Evolutionary conservation across 2,797 vertebrate genomes (phyloP).

Genomic region (Anniella stebbinsi): DNA sequence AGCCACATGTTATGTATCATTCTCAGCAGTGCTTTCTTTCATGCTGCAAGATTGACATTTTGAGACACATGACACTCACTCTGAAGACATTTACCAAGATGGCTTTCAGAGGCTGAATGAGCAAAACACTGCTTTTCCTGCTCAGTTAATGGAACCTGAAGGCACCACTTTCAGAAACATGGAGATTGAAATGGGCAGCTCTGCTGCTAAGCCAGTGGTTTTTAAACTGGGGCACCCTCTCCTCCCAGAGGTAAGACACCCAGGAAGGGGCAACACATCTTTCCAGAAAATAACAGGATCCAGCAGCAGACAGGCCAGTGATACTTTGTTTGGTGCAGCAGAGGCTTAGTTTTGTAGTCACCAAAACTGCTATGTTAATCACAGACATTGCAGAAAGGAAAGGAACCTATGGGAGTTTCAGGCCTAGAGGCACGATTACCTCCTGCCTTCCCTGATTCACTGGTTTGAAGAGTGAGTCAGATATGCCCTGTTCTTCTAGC

Average conservation of each 20-base stretch:
- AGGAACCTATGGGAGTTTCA: neutral
- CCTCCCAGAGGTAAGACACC: neutral
- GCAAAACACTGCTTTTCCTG: neutral
- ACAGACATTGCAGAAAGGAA: neutral
- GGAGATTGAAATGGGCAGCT: neutral
- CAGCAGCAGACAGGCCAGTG: too few relatives aligned
- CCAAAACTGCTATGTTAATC: neutral
- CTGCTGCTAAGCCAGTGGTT: neutral
- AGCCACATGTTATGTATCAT: neutral
- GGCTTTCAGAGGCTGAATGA: neutral
- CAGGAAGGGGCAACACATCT: neutral
- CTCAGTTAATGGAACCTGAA: neutral
- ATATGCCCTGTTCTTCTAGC: neutral
- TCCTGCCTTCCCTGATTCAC: neutral
- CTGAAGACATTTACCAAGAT: neutral
- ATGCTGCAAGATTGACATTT: neutral
- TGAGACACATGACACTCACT: neutral
- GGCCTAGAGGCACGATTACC: accelerated
- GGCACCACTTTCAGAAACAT: neutral
- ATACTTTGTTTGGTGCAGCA: too few relatives aligned
- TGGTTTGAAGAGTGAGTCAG: too few relatives aligned
- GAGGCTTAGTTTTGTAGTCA: neutral
- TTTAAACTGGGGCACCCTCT: neutral
- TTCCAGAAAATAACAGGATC: neutral
- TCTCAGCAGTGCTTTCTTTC: neutral